Base-by-base conservation (phyloP, 2,888 invertebrate species). In the Hemistola chrysoprasaria region DNA sequence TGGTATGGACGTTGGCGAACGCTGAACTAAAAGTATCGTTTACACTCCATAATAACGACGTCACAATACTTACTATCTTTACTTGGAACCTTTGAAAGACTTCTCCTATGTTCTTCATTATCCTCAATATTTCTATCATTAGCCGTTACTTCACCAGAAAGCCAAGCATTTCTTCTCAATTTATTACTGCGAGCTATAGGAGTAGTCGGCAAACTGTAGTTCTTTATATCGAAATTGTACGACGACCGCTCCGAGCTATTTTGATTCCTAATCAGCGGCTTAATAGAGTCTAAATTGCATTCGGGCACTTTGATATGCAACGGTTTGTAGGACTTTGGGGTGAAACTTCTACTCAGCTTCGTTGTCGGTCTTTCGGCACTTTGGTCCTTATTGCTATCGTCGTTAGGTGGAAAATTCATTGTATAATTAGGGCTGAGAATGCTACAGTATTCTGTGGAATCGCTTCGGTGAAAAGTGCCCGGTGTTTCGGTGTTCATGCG, bases 171-270 rank as follows among this genome's bases (percentile, higher is more conserved):
- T 48, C 84, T 88, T 49, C 90, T 79, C 49, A 91, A 63, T 53
- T 90, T 90, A 44, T 90, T 90, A 54, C 87, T 90, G 3, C 90
- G 70, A 2, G 91, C 91, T 39, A 91, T 91, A 1, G 90, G 90
- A 3, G 90, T 90, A 0, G 72, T 71, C 0, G 90, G 91, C 45
- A 90, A 70, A 55, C 84, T 85, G 28, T 82, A 88, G 46, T 90
- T 85, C 52, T 77, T 78, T 45, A 90, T 82, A 68, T 86, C 81
- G 46, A 90, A 90, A 53, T 77, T 84, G 48, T 88, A 89, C n/a
- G 84, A 79, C 0, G 87, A 75, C 8, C 67, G 60, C 22, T 65
- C 72, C 24, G 39, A 47, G 10, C 60, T 59, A 46, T 62, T 71
- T 10, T 66, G 66, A 22, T 77, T 72, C 45, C 77, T 84, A 1